Conservation (phyloP, 2,888 invertebrate genomes). For the Agapostemon virescens region DNA sequence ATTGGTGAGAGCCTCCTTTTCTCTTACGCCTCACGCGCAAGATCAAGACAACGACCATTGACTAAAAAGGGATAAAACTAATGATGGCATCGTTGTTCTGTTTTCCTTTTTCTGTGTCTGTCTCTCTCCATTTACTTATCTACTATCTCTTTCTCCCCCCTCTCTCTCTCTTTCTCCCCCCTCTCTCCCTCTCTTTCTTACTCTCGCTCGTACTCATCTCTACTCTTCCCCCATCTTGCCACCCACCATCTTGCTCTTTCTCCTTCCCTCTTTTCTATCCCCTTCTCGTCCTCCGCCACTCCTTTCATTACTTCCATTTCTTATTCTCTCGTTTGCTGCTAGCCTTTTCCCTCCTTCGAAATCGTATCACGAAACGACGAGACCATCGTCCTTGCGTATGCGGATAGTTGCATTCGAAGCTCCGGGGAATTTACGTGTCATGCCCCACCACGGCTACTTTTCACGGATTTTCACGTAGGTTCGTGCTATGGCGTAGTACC, state of each 20-base stretch:
- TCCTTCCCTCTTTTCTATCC: constrained; percentile 25
- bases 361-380: constrained; percentile 60
- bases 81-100: constrained; percentile 56
- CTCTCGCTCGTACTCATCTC: constrained; percentile 14
- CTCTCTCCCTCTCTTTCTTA: constrained; percentile 3
- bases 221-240: constrained; percentile 15
- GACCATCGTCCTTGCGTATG: constrained; percentile 65
- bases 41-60: constrained; percentile 51
- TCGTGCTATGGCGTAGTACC: constrained; percentile 58
- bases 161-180: constrained; percentile 34
- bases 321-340: constrained; percentile 54
- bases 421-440: constrained; percentile 64
- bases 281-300: constrained; percentile 43
- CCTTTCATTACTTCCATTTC: constrained; percentile 59
- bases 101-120: constrained; percentile 38
- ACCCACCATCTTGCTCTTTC: constrained; percentile 30
- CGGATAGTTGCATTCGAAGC: constrained; percentile 44
- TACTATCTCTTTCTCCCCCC: constrained; percentile 37
- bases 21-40: constrained; percentile 50
- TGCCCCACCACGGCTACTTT: constrained; percentile 61
- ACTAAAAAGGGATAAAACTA: constrained; percentile 54
- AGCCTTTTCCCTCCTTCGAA: constrained; percentile 54
- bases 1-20: constrained; percentile 50
- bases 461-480: constrained; percentile 63
- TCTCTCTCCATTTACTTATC: constrained; percentile 36